Percentiles rank a stretch among this genome's conserved stretches.
Conservation (phyloP, 2,797 vertebrate species). For the Semaprochilodus insignis region DNA sequence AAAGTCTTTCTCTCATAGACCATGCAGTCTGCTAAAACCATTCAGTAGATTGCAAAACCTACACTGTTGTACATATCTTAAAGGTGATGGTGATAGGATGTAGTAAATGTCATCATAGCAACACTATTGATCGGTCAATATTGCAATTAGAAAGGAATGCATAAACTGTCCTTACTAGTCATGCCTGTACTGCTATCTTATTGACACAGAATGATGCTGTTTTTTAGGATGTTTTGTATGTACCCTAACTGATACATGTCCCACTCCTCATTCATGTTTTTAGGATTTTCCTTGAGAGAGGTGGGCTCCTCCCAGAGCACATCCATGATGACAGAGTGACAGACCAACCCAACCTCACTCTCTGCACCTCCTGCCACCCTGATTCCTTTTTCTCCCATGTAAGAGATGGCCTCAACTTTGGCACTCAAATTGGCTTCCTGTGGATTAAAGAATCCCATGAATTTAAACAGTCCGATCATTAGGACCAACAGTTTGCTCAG, state of each 20-base stretch:
- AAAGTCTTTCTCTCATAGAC: background rate
- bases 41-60: conserved; percentile 4
- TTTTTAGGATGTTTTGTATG: conserved; percentile 5
- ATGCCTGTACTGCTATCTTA: background rate
- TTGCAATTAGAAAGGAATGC: too few species aligned
- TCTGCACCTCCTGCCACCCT: conserved; percentile 89
- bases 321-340: conserved; percentile 82
- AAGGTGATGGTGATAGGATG: background rate
- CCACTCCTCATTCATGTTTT: background rate
- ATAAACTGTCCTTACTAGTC: too few species aligned
- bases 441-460: conserved; percentile 76
- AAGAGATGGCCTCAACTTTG: conserved; percentile 90
- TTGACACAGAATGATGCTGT: background rate
- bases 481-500: background rate
- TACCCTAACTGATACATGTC: background rate
- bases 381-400: conserved; percentile 90
- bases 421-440: conserved; percentile 92
- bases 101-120: background rate
- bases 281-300: conserved; percentile 88
- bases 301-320: conserved; percentile 85
- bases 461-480: background rate
- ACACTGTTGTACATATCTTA: background rate
- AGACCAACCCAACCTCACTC: conserved; percentile 76
- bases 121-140: background rate
- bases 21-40: background rate